Evolutionary conservation across 2,113 vertebrate genomes (phyloP).

Genomic region (Lichenostomus cassidix): DNA sequence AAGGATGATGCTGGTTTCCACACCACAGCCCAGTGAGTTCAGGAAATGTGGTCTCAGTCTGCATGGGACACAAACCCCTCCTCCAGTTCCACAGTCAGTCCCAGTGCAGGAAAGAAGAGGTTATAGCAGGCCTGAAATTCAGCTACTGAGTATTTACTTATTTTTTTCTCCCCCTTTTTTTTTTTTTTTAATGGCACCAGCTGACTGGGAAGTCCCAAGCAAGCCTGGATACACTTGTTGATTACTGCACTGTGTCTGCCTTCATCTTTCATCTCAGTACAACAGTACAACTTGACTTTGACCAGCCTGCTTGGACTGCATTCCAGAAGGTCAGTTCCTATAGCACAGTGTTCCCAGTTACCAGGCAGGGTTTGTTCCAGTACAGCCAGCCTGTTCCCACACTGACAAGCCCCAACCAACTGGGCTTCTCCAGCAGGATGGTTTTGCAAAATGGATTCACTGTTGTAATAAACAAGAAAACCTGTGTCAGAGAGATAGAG

Average conservation of each 20-base stretch:
- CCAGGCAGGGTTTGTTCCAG: neutral
- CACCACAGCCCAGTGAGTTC: neutral
- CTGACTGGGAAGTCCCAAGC: neutral
- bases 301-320: neutral
- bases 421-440: neutral
- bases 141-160: neutral
- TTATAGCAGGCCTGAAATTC: neutral
- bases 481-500: neutral
- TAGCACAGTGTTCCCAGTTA: neutral
- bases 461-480: neutral
- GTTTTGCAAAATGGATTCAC: neutral
- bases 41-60: neutral
- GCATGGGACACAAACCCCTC: neutral
- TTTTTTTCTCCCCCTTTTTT: neutral
- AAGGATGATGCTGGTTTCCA: neutral
- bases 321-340: slow-evolving; percentile 51
- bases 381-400: neutral
- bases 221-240: slow-evolving; percentile 33
- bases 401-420: neutral
- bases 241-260: slow-evolving; percentile 25
- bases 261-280: slow-evolving; percentile 48
- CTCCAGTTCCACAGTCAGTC: neutral
- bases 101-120: neutral
- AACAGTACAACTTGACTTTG: neutral
- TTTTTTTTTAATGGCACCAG: neutral